phyloP scores from a whole-genome alignment of 2,797 vertebrate genomes.

The Enteromius radiatus region DNA sequence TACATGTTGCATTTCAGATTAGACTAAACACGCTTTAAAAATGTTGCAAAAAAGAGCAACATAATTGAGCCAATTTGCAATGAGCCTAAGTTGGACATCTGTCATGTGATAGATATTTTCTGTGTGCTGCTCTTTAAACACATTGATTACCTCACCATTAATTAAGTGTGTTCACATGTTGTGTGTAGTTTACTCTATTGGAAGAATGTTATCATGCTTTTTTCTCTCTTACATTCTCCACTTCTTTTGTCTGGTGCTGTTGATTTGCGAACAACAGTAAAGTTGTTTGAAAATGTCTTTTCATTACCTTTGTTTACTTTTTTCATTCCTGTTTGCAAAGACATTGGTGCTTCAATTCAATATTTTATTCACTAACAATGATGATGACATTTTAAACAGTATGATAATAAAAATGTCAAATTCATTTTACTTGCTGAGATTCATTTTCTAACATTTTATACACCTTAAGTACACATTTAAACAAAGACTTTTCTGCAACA shows the following conservation, averaged over 20 bases:
- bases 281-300: constrained; percentile 34
- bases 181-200: background rate
- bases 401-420: background rate
- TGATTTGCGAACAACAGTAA: constrained; percentile 18
- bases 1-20: background rate
- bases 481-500: background rate
- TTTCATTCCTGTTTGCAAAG: background rate
- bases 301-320: constrained; percentile 32
- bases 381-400: background rate
- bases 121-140: background rate
- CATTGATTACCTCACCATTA: background rate
- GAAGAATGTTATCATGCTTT: background rate
- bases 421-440: background rate
- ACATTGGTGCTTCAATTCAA: background rate
- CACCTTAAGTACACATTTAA: constrained; percentile 6
- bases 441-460: background rate
- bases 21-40: background rate
- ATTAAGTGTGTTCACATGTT: background rate
- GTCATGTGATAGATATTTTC: background rate
- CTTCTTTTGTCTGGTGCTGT: background rate
- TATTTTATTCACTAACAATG: background rate
- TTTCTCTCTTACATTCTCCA: background rate
- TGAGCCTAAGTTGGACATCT: background rate
- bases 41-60: background rate
- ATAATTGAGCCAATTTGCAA: background rate